phyloP scores from a whole-genome alignment of 2,113 vertebrate genomes.

The Collichthys lucidus region DNA sequence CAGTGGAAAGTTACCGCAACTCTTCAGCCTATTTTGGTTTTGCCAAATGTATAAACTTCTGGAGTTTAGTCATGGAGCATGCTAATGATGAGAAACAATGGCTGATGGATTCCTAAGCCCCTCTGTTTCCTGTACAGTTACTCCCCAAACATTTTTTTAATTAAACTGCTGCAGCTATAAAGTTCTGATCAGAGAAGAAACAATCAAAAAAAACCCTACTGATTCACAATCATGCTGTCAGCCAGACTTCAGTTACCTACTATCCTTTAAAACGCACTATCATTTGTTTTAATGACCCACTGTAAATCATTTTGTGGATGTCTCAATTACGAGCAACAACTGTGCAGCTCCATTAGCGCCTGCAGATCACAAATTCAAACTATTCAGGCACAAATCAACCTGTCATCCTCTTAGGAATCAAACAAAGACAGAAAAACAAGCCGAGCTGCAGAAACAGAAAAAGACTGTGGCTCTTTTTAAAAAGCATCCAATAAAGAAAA shows the following conservation, averaged over 20 bases:
- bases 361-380: conserved; percentile 1
- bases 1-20: conserved; percentile 58
- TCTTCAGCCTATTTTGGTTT: conserved; percentile 17
- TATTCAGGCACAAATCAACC: conserved; percentile 34
- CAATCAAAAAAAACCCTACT: background rate
- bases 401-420: background rate
- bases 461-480: background rate
- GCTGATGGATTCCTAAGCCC: background rate
- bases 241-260: background rate
- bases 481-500: conserved; percentile 32
- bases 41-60: conserved; percentile 37
- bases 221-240: background rate
- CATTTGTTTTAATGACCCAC: conserved; percentile 44
- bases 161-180: background rate
- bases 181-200: conserved; percentile 12
- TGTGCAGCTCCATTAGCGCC: background rate
- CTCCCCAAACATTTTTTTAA: conserved; percentile 3
- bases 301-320: conserved; percentile 47
- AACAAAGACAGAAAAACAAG: background rate
- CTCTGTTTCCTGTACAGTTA: conserved; percentile 18
- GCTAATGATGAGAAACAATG: conserved; percentile 54
- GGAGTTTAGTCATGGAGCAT: conserved; percentile 34
- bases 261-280: conserved; percentile 26
- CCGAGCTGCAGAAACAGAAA: background rate
- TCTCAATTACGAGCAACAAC: conserved; percentile 50